phyloP scores from a whole-genome alignment of 1,140 invertebrate genomes.

The Drosophila subpulchrella region DNA sequence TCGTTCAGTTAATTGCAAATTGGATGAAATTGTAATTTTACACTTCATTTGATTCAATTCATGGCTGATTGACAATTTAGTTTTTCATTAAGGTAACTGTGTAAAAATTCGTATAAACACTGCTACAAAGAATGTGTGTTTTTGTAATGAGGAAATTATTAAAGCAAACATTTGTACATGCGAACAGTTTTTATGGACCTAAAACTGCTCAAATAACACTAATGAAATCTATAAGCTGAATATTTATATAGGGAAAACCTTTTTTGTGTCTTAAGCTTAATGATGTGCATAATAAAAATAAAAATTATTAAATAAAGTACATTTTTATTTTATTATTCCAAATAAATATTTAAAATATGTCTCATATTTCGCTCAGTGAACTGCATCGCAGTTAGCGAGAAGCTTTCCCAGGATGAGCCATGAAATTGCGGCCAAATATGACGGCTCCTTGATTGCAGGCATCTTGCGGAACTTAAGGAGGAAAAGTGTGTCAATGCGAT shows the following conservation, averaged over 20 bases:
- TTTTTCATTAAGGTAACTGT: conserved; percentile 78
- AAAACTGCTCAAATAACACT: no score
- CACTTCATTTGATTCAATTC: conserved; percentile 84
- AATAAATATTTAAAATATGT: no score
- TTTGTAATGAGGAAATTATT: neutral
- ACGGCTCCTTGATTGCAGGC: conserved; percentile 34
- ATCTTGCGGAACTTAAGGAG: conserved; percentile 15
- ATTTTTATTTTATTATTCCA: no score
- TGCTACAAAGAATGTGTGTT: neutral
- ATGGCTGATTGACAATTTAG: conserved; percentile 84
- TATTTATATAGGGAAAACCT: no score
- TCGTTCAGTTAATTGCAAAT: conserved; percentile 84
- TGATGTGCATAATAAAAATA: no score
- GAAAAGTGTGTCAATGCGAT: conserved; percentile 38
- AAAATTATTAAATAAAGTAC: no score
- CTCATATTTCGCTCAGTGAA: neutral
- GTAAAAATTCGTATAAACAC: conserved; percentile 23
- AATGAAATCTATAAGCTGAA: no score
- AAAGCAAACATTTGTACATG: neutral
- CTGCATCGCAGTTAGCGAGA: neutral
- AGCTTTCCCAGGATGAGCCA: conserved; percentile 13
- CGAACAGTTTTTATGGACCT: no score
- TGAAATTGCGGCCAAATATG: conserved; percentile 44
- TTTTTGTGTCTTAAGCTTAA: neutral
- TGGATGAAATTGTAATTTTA: conserved; percentile 84